Base-by-base conservation (phyloP, 37 sponge, comb jelly and placozoan genomes). In the Halichondria panicea region DNA sequence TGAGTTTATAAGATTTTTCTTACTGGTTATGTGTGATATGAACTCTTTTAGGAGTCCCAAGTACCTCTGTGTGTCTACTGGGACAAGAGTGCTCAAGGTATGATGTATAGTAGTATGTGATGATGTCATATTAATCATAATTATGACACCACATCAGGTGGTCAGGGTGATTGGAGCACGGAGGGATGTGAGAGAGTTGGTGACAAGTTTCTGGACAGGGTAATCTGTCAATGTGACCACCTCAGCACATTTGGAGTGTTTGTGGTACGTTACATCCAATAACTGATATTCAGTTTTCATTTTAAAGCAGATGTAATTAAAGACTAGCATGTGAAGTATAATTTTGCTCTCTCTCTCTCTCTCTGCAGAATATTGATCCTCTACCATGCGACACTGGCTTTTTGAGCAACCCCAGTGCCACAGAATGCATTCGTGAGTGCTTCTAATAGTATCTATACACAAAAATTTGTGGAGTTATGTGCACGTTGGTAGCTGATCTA, bases 231-330 rank as follows among this genome's bases (percentile, higher is more conserved):
- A 55, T 55, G 56, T 25, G 25, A 55, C 56, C 56, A 55, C 9
- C 56, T 55, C 56, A 55, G 56, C 56, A 55, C 9, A 27, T 55
- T 55, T 55, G 56, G 8, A 55, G 56, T 55, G 9, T 25, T 55
- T 55, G 56, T 55, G 56, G 56, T 55, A 55, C 22, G 56, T 55
- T 27, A n/a, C n/a, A n/a, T n/a, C n/a, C n/a, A n/a, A n/a, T n/a
- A n/a, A n/a, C n/a, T n/a, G n/a, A n/a, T n/a, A 27, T 3, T 55
- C 3, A n/a, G 22, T n/a, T n/a, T n/a, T n/a, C n/a, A n/a, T n/a
- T n/a, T n/a, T n/a, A n/a, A n/a, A n/a, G n/a, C n/a, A n/a, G n/a
- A n/a, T n/a, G n/a, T n/a, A n/a, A n/a, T n/a, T n/a, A n/a, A n/a
- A n/a, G n/a, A n/a, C n/a, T n/a, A n/a, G n/a, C n/a, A n/a, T n/a